Evolutionary conservation across 2,113 vertebrate genomes (phyloP), one percentile per base, ranked within the genome.

Genomic region (Dipodomys spectabilis): DNA sequence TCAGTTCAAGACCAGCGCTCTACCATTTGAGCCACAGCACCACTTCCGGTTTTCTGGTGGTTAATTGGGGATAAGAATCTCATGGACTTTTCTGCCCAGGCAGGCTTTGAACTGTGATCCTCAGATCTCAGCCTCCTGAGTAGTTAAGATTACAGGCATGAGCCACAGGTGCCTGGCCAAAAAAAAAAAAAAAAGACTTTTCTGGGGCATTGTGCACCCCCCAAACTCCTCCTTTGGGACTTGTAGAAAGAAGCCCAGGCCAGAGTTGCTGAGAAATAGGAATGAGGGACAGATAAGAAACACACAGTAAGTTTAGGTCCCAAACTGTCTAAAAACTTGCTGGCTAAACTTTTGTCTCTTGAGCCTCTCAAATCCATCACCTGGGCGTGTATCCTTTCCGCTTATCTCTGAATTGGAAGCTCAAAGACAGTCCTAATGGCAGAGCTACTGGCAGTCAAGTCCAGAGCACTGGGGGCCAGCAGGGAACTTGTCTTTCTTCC

Each of bases 151-250:
- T 6, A 39, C 39, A 39, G 39, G 39, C 39, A 39, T 39, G 39
- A 39, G 39, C 39, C 39, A 39, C 39, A 39, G 5, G 39, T 39
- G 5, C 39, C 39, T 39, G 5, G 39, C 39, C 5, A 39, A 39
- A 39, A 39, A 39, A 35, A 35, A 35, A 35, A 35, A 35, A 35
- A 39, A 39, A 39, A 39, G 35, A 4, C 44, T 0, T 8, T 5
- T 6, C 9, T 25, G 6, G 8, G 30, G 11, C 4, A 13, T 1
- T 18, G 30, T 25, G 35, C 57, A 22, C 2, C 32, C 1, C 1
- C 3, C 53, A 57, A 16, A 57, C 53, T 57, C 53, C 3, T 62
- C 30, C 79, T 90, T 2, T 0, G 1, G 23, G 57, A 68, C 71
- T 7, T 10, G 6, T 13, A 35, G 60, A 35, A 72, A 35, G 60